A percentile compares a stretch with the other conserved stretches of the same genome.
These are phyloP conservation scores for Nomada hirtipes DNA, from an alignment of 2,888 invertebrate species.

Conservation along the genomic window DNA sequence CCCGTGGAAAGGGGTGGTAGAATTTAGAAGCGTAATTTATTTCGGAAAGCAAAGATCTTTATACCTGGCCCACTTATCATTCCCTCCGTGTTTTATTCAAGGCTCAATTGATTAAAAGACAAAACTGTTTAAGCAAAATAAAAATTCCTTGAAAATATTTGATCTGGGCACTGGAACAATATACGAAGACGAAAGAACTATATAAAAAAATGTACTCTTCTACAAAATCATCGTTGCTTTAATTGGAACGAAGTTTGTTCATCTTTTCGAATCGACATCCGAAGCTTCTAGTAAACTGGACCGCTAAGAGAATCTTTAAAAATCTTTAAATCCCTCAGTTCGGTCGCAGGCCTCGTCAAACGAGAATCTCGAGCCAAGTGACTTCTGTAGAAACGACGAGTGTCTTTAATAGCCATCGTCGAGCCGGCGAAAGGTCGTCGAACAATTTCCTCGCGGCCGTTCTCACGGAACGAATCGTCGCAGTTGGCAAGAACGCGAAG, in stretches of 20 bases:
- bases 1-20: background rate
- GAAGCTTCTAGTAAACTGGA: background rate
- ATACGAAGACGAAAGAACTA: too few species aligned
- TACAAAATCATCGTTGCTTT: too few species aligned
- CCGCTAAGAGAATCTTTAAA: background rate
- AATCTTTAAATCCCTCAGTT: background rate
- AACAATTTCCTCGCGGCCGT: conserved; percentile 18
- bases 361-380: conserved; percentile 14
- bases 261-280: background rate
- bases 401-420: conserved; percentile 56
- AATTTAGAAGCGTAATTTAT: background rate
- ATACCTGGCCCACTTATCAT: too few species aligned
- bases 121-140: too few species aligned
- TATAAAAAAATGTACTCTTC: too few species aligned
- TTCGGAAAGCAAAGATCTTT: too few species aligned
- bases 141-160: too few species aligned
- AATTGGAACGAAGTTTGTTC: too few species aligned
- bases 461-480: conserved; percentile 19
- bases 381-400: background rate
- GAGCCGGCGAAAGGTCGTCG: conserved; percentile 32
- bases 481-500: background rate
- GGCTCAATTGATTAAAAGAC: too few species aligned
- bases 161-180: too few species aligned
- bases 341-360: conserved; percentile 5
- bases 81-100: too few species aligned